phyloP scores from a whole-genome alignment of 2,113 vertebrate genomes.

The Fulmarus glacialis region DNA sequence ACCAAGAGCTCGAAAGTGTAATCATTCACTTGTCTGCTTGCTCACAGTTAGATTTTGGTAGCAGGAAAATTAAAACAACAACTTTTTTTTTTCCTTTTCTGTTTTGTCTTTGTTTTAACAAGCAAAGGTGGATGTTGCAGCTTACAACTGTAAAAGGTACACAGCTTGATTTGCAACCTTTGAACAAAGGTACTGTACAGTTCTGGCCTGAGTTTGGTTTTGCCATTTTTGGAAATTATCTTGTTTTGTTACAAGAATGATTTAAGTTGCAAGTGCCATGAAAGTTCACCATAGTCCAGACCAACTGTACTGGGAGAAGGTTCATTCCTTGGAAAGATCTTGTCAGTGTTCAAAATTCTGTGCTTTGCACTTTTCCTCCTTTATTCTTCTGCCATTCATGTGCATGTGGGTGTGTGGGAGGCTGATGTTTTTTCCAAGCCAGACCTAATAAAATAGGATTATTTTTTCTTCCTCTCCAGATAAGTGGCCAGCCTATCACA shows the following conservation, averaged over 20 bases:
- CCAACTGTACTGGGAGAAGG: conserved; percentile 15
- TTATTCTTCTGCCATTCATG: conserved; percentile 43
- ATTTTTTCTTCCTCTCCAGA: conserved; percentile 38
- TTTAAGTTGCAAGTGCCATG: conserved; percentile 36
- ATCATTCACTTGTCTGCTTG: conserved; percentile 47
- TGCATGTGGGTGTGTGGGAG: background rate
- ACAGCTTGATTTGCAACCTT: conserved; percentile 35
- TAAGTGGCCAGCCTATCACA: conserved; percentile 29
- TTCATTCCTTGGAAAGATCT: conserved; percentile 1
- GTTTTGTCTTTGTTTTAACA: conserved; percentile 17
- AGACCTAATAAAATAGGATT: conserved; percentile 36
- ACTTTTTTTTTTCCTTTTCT: background rate
- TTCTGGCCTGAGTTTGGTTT: conserved; percentile 49
- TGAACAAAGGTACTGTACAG: conserved; percentile 26
- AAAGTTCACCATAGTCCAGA: conserved; percentile 29
- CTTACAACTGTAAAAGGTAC: conserved; percentile 10
- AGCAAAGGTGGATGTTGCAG: conserved; percentile 12
- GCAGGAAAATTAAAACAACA: conserved; percentile 51
- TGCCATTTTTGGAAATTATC: conserved; percentile 64
- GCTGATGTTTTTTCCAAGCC: conserved; percentile 48
- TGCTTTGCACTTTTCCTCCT: background rate
- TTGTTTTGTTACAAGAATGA: conserved; percentile 63
- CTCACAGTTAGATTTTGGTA: conserved; percentile 36
- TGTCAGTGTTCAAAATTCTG: background rate
- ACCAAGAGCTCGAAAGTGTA: conserved; percentile 24